phyloP scores from a whole-genome alignment of 2,797 vertebrate species.

The Muscicapa striata region DNA sequence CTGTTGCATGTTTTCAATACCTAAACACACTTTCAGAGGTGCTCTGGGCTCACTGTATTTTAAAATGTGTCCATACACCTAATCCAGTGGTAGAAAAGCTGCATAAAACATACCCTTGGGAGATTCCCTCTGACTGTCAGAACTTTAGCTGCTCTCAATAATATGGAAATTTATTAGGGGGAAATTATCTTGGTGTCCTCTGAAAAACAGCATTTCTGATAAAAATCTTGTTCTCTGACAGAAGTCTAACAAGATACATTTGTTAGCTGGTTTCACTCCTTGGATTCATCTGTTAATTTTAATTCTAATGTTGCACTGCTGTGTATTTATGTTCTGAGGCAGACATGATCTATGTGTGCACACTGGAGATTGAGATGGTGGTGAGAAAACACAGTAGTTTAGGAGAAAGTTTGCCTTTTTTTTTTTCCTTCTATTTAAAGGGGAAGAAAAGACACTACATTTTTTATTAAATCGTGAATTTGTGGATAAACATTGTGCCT shows the following conservation, averaged over 20 bases:
- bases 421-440: background rate
- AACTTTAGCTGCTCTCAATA: slow-evolving; percentile 46
- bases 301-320: slow-evolving; percentile 21
- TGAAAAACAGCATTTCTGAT: slow-evolving; percentile 75
- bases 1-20: background rate
- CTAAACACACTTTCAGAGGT: background rate
- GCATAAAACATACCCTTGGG: background rate
- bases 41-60: background rate
- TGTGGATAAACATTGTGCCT: background rate
- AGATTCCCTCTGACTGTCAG: slow-evolving; percentile 57
- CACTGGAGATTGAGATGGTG: background rate
- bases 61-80: background rate
- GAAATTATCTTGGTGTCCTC: slow-evolving; percentile 73
- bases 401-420: background rate
- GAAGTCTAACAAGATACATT: slow-evolving; percentile 71
- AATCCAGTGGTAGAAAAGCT: slow-evolving; percentile 16
- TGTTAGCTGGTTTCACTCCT: slow-evolving; percentile 60
- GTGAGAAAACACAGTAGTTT: background rate
- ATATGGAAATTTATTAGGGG: slow-evolving; percentile 75
- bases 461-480: background rate
- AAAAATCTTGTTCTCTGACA: slow-evolving; percentile 75
- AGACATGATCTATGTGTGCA: slow-evolving; percentile 39
- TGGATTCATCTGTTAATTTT: slow-evolving; percentile 25
- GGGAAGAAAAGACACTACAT: background rate
- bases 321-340: slow-evolving; percentile 29